phyloP scores from a whole-genome alignment of 2,797 vertebrate species.

The Myripristis murdjan region DNA sequence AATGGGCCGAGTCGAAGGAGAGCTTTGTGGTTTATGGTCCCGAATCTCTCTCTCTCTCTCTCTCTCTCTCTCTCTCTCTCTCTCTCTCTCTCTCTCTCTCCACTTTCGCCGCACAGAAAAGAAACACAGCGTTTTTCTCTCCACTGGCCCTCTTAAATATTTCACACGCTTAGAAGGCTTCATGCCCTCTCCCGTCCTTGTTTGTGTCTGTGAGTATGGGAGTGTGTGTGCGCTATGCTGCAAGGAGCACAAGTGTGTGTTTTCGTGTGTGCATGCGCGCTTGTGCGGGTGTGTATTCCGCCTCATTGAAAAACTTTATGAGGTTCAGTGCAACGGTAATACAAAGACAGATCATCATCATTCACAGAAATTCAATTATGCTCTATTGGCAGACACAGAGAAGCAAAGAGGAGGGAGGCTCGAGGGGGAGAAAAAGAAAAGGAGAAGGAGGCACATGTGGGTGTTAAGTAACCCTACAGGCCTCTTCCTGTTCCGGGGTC shows the following conservation, averaged over 20 bases:
- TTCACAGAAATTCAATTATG: constrained; percentile 59
- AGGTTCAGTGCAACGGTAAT: constrained; percentile 28
- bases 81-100: background rate
- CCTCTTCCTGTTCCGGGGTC: constrained; percentile 53
- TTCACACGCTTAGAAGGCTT: constrained; percentile 61
- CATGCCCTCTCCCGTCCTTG: constrained; percentile 24
- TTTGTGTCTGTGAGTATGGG: constrained; percentile 10
- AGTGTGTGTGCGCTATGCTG: background rate
- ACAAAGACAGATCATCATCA: constrained; percentile 57
- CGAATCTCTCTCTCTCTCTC: constrained; percentile 40
- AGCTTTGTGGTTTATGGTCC: constrained; percentile 65
- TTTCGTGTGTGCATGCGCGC: background rate
- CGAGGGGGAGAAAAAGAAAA: constrained; percentile 7
- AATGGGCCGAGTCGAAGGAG: constrained; percentile 67
- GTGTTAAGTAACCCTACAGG: constrained; percentile 21
- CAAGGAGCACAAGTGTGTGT: background rate
- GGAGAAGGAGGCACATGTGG: constrained; percentile 21
- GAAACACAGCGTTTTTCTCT: constrained; percentile 29
- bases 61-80: background rate
- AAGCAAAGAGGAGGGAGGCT: constrained; percentile 9
- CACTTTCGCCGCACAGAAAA: constrained; percentile 37
- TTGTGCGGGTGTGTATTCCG: background rate
- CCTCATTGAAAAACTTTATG: constrained; percentile 36
- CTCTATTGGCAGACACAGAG: constrained; percentile 45
- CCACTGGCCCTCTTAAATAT: constrained; percentile 65